Evolutionary conservation across 2,113 vertebrate genomes (phyloP).

Genomic region (Serinus canaria): DNA sequence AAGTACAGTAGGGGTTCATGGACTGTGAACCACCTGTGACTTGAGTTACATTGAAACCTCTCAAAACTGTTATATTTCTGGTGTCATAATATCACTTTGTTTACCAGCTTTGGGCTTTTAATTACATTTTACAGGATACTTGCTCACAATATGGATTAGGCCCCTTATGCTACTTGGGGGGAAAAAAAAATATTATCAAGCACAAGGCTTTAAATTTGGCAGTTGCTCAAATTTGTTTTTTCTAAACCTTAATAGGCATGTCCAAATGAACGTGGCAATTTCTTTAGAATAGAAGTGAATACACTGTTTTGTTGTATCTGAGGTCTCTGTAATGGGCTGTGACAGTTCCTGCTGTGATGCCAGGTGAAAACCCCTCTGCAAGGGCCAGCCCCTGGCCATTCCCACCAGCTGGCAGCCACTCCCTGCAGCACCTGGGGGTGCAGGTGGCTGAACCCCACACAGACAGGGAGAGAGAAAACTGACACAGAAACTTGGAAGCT

Average conservation of each 20-base stretch:
- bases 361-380: neutral
- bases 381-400: neutral
- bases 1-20: neutral
- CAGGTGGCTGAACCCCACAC: neutral
- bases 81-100: neutral
- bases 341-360: conserved; percentile 20
- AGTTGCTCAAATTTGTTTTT: conserved; percentile 32
- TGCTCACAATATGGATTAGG: conserved; percentile 43
- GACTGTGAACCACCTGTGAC: neutral
- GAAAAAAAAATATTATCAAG: neutral
- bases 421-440: neutral
- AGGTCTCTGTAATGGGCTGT: conserved; percentile 3
- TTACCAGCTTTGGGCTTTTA: conserved; percentile 34
- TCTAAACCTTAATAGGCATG: conserved; percentile 46
- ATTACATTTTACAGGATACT: conserved; percentile 52
- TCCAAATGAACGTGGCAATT: conserved; percentile 17
- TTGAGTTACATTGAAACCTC: neutral
- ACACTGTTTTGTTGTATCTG: neutral
- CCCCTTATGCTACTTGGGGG: neutral
- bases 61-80: neutral
- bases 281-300: conserved; percentile 13
- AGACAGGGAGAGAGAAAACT: neutral
- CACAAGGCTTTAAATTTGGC: conserved; percentile 22
- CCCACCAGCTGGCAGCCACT: fast-evolving
- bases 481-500: neutral